These are phyloP conservation scores for Calyptomena viridis DNA, from an alignment of 2,113 vertebrate species.

Conservation along the genomic window DNA sequence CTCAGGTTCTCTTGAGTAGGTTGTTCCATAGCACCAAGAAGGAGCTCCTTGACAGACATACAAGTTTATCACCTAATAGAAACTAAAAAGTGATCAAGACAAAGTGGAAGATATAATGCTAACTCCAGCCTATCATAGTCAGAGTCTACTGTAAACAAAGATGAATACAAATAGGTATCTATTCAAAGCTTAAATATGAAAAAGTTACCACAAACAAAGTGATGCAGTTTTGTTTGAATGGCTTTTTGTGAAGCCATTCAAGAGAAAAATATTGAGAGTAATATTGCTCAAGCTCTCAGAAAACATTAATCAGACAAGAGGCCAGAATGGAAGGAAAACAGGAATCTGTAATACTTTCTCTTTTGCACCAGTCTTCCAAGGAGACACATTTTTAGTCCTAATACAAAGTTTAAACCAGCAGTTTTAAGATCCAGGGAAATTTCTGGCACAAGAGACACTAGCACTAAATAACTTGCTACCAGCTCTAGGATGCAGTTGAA, in stretches of 20 bases:
- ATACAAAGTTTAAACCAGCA: background rate
- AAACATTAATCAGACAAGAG: background rate
- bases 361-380: background rate
- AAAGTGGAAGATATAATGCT: background rate
- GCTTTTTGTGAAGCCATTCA: background rate
- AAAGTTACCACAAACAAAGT: background rate
- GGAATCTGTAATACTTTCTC: background rate
- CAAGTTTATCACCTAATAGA: background rate
- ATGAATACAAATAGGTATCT: background rate
- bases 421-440: background rate
- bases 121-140: background rate
- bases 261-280: background rate
- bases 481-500: background rate
- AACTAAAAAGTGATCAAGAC: background rate
- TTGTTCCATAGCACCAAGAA: background rate
- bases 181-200: background rate
- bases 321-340: background rate
- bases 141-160: background rate
- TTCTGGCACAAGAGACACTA: background rate
- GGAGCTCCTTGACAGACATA: background rate
- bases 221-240: background rate
- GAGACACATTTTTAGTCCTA: fast-evolving
- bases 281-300: background rate
- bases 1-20: fast-evolving
- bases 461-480: background rate